A percentile compares a stretch with the other conserved stretches of the same genome.
These are phyloP conservation scores for Lutraria lutraria DNA, from an alignment of 2,888 invertebrate genomes.

Conservation along the genomic window DNA sequence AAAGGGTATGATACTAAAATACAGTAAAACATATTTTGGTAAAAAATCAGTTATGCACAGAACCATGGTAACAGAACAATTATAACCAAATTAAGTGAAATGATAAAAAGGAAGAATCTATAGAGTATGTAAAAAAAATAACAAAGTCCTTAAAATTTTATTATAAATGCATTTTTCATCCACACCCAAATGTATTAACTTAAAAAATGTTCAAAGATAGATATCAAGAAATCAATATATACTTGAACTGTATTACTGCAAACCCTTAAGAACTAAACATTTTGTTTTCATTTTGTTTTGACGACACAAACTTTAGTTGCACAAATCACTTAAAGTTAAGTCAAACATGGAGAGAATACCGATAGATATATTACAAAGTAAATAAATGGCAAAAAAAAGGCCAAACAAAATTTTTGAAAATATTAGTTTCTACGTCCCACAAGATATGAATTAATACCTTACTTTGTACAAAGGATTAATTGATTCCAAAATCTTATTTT, in stretches of 20 bases:
- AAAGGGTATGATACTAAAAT: too few relatives aligned
- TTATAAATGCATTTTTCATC: not conserved
- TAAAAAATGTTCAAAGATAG: not conserved
- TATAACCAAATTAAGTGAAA: not conserved
- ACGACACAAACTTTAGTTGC: not conserved
- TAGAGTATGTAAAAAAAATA: not conserved
- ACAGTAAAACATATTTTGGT: too few relatives aligned
- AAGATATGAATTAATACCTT: too few relatives aligned
- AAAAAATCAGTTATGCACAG: too few relatives aligned
- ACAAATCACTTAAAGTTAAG: too few relatives aligned
- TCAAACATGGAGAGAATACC: too few relatives aligned
- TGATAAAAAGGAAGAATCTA: not conserved
- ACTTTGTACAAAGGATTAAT: too few relatives aligned
- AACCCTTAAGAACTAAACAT: not conserved
- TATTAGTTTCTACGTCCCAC: too few relatives aligned
- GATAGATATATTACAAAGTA: too few relatives aligned
- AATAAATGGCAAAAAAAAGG: too few relatives aligned
- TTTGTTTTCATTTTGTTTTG: slow-evolving; percentile 17
- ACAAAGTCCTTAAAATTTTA: not conserved
- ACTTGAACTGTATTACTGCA: not conserved
- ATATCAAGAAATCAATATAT: not conserved
- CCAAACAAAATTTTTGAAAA: too few relatives aligned
- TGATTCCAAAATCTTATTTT: too few relatives aligned
- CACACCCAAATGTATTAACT: slow-evolving; percentile 10
- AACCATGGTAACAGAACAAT: not conserved